These are phyloP conservation scores for Buathra laborator DNA, from an alignment of 2,888 invertebrate species.

Conservation along the genomic window DNA sequence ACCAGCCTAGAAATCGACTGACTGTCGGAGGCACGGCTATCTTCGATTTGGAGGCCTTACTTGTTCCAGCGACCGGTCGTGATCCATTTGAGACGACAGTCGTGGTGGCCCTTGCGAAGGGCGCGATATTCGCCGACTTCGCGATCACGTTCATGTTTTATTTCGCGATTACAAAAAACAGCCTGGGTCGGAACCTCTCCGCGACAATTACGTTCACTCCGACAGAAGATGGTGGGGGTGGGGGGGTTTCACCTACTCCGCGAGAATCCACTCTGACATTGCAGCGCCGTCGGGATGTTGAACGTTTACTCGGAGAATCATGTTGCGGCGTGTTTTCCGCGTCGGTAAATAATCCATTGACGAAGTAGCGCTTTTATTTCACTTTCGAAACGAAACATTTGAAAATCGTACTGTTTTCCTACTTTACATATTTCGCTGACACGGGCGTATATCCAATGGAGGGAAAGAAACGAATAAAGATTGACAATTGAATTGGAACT, in stretches of 20 bases:
- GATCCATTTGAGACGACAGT: conserved; percentile 90
- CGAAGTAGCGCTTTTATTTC: neutral
- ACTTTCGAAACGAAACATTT: neutral
- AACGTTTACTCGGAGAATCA: conserved; percentile 10
- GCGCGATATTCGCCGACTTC: conserved; percentile 89
- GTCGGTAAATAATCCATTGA: neutral
- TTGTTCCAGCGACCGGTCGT: conserved; percentile 87
- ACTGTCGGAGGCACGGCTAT: conserved; percentile 83
- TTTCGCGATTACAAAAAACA: conserved; percentile 39
- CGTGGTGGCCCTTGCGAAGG: conserved; percentile 89
- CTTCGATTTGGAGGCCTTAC: conserved; percentile 86
- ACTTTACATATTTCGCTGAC: no score
- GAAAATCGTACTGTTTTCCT: no score
- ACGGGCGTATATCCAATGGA: no score
- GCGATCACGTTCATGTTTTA: conserved; percentile 89
- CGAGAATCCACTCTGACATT: neutral
- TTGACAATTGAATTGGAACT: no score
- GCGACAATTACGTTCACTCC: conserved; percentile 60
- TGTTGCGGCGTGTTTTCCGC: neutral
- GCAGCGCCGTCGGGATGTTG: conserved; percentile 38
- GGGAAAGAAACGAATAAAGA: no score
- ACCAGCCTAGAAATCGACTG: conserved; percentile 86
- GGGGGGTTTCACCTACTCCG: conserved; percentile 8
- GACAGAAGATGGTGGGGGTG: conserved; percentile 38
- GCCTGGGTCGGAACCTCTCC: conserved; percentile 46